Evolutionary conservation across 1,140 invertebrate genomes (phyloP), one percentile per base, ranked within the genome.

Genomic region (Zaprionus nigranus): DNA sequence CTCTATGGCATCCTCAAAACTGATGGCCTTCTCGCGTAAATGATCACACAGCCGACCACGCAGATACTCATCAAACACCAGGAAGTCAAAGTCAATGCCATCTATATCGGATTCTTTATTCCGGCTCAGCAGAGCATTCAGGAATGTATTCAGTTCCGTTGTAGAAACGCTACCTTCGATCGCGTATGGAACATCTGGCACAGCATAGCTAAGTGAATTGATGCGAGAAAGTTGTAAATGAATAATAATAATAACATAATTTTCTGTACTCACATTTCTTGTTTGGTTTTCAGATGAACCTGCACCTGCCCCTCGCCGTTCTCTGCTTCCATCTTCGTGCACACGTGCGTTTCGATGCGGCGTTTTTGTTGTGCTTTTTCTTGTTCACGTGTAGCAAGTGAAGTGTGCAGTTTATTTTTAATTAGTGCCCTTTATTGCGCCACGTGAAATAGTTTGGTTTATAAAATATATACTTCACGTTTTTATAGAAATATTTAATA

Each of bases 71-170:
- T 96, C 96, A 68, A 95, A 94, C 46, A 98, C 95, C 59, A 99
- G 91, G 90, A 99, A 98, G 93, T 99, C 98, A 94, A 99, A 99
- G 81, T 97, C 95, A 61, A 96, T 93, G 0, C 92, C 76, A 7
- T 61, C 58, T 1, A 26, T 36, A 12, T 66, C 69, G 1, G 46
- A 24, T 15, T 56, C 30, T 1, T 56, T 72, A 20, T 95, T 94
- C 3, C 93, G 87, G 60, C 93, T 79, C 1, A 98, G 88, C 64
- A 98, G 87, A 63, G 96, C 95, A 94, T 98, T 98, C 7, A 99
- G 93, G 28, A 98, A 93, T 61, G 94, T 95, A 93, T 97, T 98
- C 4, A 99, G 93, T 62, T 97, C 96, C 57, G 94, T 93, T 7
- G 94, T 91, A 54, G 95, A 94, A 12, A 97, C 94, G 61, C 94